Conservation (phyloP, 1,140 invertebrate species). For the Ectropis grisescens region DNA sequence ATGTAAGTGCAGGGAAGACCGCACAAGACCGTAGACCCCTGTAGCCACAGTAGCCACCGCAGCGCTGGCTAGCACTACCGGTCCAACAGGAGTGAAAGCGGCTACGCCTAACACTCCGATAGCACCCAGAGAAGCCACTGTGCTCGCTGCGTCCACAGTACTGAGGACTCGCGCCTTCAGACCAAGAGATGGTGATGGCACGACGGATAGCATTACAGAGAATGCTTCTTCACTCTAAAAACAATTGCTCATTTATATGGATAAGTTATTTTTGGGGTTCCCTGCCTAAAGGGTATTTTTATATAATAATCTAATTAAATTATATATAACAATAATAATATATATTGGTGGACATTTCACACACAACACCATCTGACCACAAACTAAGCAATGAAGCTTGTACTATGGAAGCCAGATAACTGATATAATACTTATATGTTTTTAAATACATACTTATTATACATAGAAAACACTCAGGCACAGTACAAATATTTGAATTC, state of each 20-base stretch:
- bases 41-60: conserved; percentile 41
- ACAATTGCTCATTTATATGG: too few species aligned
- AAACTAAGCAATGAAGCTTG: too few species aligned
- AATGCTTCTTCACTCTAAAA: conserved; percentile 39
- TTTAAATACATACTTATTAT: too few species aligned
- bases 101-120: conserved; percentile 49
- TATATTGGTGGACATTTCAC: too few species aligned
- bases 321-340: background rate
- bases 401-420: too few species aligned
- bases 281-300: conserved; percentile 4
- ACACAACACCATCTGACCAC: too few species aligned
- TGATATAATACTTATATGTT: too few species aligned
- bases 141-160: conserved; percentile 44
- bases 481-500: too few species aligned
- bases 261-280: too few species aligned
- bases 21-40: conserved; percentile 48
- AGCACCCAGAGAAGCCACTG: conserved; percentile 45
- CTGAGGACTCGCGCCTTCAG: conserved; percentile 40
- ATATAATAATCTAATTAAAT: conserved; percentile 1
- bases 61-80: conserved; percentile 36
- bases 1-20: conserved; percentile 46
- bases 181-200: conserved; percentile 41
- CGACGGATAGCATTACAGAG: conserved; percentile 44
- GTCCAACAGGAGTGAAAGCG: conserved; percentile 49
- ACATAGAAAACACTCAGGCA: too few species aligned